Evolutionary conservation across 2,888 invertebrate genomes (phyloP).

Genomic region (Cryptus armator): DNA sequence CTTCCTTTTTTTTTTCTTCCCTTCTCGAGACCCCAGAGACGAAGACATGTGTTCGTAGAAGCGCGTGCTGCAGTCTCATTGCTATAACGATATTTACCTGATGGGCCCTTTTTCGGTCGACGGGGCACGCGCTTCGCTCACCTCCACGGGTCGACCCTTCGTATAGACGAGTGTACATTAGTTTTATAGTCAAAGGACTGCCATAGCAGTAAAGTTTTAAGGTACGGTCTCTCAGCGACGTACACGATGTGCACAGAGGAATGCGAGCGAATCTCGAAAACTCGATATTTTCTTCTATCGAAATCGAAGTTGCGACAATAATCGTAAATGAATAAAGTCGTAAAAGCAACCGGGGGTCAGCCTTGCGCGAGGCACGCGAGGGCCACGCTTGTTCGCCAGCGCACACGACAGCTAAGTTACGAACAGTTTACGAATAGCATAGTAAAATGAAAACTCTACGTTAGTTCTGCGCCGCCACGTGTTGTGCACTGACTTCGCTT

Average conservation of each 20-base stretch:
- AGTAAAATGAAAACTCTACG: constrained; percentile 45
- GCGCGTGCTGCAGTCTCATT: constrained; percentile 26
- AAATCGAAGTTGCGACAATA: constrained; percentile 72
- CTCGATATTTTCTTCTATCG: constrained; percentile 36
- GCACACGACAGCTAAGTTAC: constrained; percentile 23
- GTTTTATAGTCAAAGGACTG: constrained; percentile 25
- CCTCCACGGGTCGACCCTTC: background rate
- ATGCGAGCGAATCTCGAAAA: constrained; percentile 20
- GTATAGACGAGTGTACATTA: background rate
- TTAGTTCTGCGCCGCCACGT: constrained; percentile 22
- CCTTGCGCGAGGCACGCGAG: constrained; percentile 65
- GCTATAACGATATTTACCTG: constrained; percentile 34
- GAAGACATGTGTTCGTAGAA: constrained; percentile 27
- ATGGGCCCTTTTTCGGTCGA: background rate
- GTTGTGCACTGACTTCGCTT: constrained; percentile 10
- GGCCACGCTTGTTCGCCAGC: constrained; percentile 69
- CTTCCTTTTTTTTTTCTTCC: constrained; percentile 4
- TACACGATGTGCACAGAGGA: constrained; percentile 19
- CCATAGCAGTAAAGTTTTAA: constrained; percentile 47
- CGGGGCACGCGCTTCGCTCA: constrained; percentile 29
- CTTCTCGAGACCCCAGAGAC: background rate
- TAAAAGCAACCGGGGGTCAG: constrained; percentile 63
- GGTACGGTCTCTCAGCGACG: background rate
- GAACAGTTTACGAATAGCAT: constrained; percentile 30
- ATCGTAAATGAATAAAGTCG: constrained; percentile 78